These are phyloP conservation scores for Hemiscyllium ocellatum DNA, from an alignment of 2,113 vertebrate species.

Conservation along the genomic window DNA sequence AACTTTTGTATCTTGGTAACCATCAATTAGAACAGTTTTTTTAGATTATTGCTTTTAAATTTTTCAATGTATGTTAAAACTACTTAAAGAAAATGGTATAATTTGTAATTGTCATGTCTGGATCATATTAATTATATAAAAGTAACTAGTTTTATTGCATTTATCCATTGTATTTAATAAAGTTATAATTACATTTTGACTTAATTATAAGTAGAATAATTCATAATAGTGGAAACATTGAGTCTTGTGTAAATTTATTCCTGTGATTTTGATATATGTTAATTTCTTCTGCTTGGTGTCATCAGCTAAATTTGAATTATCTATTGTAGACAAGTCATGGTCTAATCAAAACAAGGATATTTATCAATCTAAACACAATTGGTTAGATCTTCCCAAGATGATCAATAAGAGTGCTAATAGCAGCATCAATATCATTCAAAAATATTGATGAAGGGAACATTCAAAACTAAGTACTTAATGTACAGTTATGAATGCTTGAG, in stretches of 20 bases:
- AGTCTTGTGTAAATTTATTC: background rate
- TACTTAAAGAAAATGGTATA: background rate
- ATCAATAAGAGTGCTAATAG: background rate
- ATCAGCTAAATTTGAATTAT: background rate
- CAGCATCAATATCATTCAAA: background rate
- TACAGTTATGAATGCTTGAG: background rate
- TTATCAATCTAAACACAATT: background rate
- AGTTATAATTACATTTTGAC: background rate
- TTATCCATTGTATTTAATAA: background rate
- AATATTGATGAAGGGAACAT: background rate
- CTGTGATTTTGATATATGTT: background rate
- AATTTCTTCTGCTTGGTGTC: background rate
- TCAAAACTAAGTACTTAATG: background rate
- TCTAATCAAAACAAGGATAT: background rate
- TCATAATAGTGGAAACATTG: background rate
- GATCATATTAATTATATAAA: background rate
- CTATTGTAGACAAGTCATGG: background rate
- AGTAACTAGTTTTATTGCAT: background rate
- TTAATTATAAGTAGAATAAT: background rate
- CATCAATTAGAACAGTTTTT: background rate
- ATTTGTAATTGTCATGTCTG: background rate
- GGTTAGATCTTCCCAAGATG: background rate
- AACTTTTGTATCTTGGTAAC: background rate
- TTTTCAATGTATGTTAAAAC: background rate
- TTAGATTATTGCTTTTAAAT: background rate